Evolutionary conservation across 1,140 invertebrate genomes (phyloP).

Genomic region (Theocolax elegans): DNA sequence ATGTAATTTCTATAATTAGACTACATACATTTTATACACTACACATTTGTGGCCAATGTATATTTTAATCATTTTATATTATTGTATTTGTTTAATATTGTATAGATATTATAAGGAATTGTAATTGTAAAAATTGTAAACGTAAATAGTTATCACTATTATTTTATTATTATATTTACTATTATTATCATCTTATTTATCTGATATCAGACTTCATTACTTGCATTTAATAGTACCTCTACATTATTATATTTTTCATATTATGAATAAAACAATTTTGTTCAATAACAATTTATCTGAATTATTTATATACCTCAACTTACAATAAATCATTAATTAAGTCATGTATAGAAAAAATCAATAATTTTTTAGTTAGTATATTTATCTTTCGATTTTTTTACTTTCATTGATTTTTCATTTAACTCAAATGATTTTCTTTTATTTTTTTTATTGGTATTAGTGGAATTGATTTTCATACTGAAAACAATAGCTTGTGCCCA

Average conservation of each 20-base stretch:
- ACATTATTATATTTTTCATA: conserved; percentile 7
- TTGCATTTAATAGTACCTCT: conserved; percentile 12
- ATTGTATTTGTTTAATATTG: no score
- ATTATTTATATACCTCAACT: neutral
- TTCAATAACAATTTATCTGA: neutral
- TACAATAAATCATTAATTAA: neutral
- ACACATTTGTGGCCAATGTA: no score
- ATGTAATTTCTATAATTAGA: no score
- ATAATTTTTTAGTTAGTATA: conserved; percentile 7
- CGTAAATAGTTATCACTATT: neutral
- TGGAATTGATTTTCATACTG: conserved; percentile 60
- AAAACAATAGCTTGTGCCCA: conserved; percentile 91
- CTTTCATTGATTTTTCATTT: conserved; percentile 4
- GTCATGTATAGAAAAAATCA: no score
- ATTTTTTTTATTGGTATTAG: conserved; percentile 26
- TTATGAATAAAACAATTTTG: conserved; percentile 11
- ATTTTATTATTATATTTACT: neutral
- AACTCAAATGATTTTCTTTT: no score
- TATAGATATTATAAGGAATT: no score
- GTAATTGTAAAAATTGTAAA: no score
- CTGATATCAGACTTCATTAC: neutral
- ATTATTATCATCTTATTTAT: neutral
- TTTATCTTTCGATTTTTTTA: conserved; percentile 8
- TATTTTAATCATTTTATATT: no score
- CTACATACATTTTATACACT: no score